Conservation (phyloP, 1,140 invertebrate genomes). For the Achroia grisella region DNA sequence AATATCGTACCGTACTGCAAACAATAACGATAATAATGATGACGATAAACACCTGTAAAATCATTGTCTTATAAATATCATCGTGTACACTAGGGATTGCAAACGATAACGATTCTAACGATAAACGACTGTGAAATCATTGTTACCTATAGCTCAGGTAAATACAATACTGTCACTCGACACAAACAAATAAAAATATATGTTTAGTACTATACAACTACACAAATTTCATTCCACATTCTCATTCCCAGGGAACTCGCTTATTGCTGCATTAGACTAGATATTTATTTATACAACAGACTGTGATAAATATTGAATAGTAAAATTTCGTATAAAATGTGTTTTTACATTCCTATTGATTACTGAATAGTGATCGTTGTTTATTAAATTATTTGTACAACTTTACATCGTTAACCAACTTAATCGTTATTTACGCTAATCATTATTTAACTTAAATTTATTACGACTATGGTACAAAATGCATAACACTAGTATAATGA, state of each 20-base stretch:
- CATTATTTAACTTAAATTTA: slow-evolving; percentile 1
- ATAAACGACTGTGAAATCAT: too few species aligned
- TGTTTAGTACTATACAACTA: too few species aligned
- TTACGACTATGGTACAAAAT: too few species aligned
- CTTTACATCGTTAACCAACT: slow-evolving; percentile 18
- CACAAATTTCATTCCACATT: background rate
- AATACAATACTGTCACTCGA: too few species aligned
- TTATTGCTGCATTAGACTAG: slow-evolving; percentile 10
- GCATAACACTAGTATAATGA: slow-evolving; percentile 1
- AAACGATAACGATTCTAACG: too few species aligned
- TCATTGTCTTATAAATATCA: too few species aligned
- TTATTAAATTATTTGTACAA: slow-evolving; percentile 35
- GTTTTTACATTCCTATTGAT: slow-evolving; percentile 17
- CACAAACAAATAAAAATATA: too few species aligned
- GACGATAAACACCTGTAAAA: too few species aligned
- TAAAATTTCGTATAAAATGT: slow-evolving; percentile 41
- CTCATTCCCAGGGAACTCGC: slow-evolving; percentile 3
- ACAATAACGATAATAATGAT: too few species aligned
- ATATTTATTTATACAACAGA: slow-evolving; percentile 6
- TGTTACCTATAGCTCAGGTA: too few species aligned
- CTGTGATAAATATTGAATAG: slow-evolving; percentile 11
- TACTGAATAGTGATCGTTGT: slow-evolving; percentile 34
- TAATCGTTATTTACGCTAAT: slow-evolving; percentile 6
- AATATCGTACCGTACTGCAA: too few species aligned
- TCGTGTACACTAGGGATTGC: too few species aligned